These are phyloP conservation scores for Nematolebias whitei DNA, from an alignment of 2,113 vertebrate species.

Conservation along the genomic window DNA sequence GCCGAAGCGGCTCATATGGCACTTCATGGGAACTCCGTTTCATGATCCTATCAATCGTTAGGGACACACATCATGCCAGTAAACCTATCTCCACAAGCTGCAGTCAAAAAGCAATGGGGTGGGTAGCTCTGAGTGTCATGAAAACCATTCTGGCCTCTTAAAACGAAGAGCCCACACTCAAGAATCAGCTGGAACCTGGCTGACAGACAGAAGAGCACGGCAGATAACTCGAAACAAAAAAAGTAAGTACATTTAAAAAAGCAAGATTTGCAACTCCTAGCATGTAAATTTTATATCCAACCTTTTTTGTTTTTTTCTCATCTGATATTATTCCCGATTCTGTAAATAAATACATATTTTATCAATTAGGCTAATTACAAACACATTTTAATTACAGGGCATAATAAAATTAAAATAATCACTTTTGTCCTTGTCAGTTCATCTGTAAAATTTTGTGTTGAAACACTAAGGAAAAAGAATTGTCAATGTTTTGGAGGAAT, in stretches of 20 bases:
- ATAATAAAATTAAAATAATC: neutral
- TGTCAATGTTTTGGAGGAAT: too few species aligned
- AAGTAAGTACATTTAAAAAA: slow-evolving; percentile 53
- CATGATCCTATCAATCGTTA: slow-evolving; percentile 44
- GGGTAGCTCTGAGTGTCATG: slow-evolving; percentile 44
- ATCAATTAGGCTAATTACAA: neutral
- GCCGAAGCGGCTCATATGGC: neutral
- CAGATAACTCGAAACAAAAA: slow-evolving; percentile 37
- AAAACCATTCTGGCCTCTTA: slow-evolving; percentile 59
- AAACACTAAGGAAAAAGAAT: too few species aligned
- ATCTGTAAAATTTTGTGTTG: too few species aligned
- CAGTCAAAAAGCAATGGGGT: slow-evolving; percentile 41
- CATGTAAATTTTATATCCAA: neutral
- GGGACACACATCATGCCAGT: slow-evolving; percentile 52
- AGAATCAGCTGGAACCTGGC: slow-evolving; percentile 50
- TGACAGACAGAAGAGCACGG: slow-evolving; percentile 38
- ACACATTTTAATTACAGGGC: neutral
- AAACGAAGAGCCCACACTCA: slow-evolving; percentile 50
- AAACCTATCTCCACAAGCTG: slow-evolving; percentile 63
- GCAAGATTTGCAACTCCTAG: neutral
- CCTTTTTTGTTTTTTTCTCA: neutral
- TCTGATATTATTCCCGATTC: neutral
- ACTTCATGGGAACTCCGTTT: slow-evolving; percentile 19
- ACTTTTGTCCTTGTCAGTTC: too few species aligned
- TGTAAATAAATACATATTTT: neutral